Percentiles rank a stretch among this genome's conserved stretches.
Evolutionary conservation across 2,113 vertebrate genomes (phyloP).

Genomic region (mouse (Mus musculus)): GRCm39 chr4:151831501-151832000

Average conservation of each 20-base stretch:
- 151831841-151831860: not conserved
- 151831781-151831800: no score
- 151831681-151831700: not conserved
- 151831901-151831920: slow-evolving; percentile 22
- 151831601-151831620: fast-evolving
- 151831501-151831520: not conserved
- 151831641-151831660: not conserved
- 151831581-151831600: not conserved
- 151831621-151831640: fast-evolving
- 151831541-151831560: not conserved
- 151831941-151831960: not conserved
- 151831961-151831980: not conserved
- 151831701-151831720: not conserved
- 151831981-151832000: not conserved
- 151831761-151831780: not conserved
- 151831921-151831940: not conserved
- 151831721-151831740: not conserved
- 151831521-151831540: not conserved
- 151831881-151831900: not conserved
- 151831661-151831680: not conserved
- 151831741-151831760: not conserved
- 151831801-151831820: not conserved
- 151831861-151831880: not conserved
- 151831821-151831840: not conserved
- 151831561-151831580: not conserved